Evolutionary conservation across 2,888 invertebrate species (phyloP).

Genomic region (Andricus curvator): DNA sequence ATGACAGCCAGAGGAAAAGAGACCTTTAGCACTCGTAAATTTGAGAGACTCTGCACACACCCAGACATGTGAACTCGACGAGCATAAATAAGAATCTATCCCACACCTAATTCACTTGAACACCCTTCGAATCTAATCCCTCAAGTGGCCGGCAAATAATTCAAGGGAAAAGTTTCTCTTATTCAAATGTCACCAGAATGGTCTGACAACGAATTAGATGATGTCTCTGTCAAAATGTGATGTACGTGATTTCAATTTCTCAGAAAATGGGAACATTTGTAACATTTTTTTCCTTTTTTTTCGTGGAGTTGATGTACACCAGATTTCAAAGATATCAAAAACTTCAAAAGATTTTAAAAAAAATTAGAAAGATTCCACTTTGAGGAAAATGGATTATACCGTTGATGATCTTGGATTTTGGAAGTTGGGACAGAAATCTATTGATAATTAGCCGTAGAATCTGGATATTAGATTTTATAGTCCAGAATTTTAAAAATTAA

Average conservation of each 20-base stretch:
- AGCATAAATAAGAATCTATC: conserved; percentile 6
- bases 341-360: no score
- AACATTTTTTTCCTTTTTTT: no score
- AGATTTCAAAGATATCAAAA: no score
- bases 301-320: no score
- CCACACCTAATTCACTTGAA: conserved; percentile 20
- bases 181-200: conserved; percentile 1
- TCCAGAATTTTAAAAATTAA: no score
- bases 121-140: conserved; percentile 13
- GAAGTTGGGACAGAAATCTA: no score
- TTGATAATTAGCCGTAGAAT: no score
- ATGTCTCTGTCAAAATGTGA: neutral
- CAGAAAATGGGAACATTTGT: no score
- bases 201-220: neutral
- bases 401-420: no score
- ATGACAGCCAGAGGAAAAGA: neutral
- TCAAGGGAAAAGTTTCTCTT: conserved; percentile 6
- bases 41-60: conserved; percentile 1
- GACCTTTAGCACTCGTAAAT: neutral
- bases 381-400: no score
- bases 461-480: no score
- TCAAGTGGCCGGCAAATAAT: conserved; percentile 1
- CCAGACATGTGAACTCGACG: neutral
- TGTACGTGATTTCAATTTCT: neutral
- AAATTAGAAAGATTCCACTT: no score